phyloP scores from a whole-genome alignment of 2,113 vertebrate species.

The Grantiella picta region DNA sequence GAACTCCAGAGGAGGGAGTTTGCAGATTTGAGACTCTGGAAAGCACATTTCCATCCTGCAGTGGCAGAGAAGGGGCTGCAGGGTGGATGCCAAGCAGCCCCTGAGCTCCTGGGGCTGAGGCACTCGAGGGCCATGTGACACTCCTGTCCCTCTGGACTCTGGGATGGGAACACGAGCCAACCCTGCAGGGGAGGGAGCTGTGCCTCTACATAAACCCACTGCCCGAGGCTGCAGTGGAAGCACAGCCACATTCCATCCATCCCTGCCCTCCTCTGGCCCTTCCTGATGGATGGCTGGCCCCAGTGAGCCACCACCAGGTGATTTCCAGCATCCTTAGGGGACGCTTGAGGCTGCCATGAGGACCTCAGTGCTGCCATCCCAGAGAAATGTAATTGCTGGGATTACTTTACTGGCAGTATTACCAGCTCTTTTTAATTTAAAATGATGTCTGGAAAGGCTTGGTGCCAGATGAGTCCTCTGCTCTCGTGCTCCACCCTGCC shows the following conservation, averaged over 20 bases:
- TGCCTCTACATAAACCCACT: not conserved
- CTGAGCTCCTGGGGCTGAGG: fast-evolving
- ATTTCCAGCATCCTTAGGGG: not conserved
- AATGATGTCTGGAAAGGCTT: not conserved
- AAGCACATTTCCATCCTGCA: not conserved
- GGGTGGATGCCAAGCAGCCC: not conserved
- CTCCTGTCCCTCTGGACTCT: not conserved
- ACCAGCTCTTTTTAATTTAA: not conserved
- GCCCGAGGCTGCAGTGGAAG: not conserved
- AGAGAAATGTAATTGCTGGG: not conserved
- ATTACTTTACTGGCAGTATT: not conserved
- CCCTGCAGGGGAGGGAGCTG: not conserved
- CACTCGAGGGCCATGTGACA: fast-evolving
- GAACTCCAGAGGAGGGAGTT: not conserved
- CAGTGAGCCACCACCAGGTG: not conserved
- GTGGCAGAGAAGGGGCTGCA: not conserved
- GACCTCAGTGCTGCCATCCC: not conserved
- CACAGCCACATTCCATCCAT: not conserved
- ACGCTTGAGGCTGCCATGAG: not conserved
- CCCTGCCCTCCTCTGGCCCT: not conserved
- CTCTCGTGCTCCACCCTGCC: not conserved
- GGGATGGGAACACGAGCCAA: not conserved
- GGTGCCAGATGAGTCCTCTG: not conserved
- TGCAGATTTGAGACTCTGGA: not conserved
- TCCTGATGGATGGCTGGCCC: not conserved